phyloP scores from a whole-genome alignment of 2,113 vertebrate genomes.

The Pollachius pollachius region DNA sequence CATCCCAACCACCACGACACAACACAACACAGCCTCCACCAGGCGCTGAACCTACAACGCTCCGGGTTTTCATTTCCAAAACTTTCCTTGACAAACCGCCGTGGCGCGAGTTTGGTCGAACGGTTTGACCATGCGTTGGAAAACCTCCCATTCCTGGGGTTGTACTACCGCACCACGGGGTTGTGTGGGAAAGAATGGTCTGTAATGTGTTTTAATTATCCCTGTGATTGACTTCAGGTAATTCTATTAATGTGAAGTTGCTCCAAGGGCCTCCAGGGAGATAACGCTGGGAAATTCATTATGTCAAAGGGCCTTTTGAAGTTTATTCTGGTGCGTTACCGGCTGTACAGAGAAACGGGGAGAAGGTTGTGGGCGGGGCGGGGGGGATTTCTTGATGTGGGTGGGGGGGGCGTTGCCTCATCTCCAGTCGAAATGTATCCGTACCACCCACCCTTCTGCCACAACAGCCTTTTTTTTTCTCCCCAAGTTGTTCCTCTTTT shows the following conservation, averaged over 20 bases:
- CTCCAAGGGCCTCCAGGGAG: conserved; percentile 51
- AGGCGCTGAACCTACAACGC: conserved; percentile 16
- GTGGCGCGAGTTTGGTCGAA: conserved; percentile 39
- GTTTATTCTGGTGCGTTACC: conserved; percentile 67
- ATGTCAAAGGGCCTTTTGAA: conserved; percentile 68
- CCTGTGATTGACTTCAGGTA: conserved; percentile 63
- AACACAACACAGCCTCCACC: conserved; percentile 14
- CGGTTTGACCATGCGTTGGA: conserved; percentile 45
- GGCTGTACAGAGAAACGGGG: conserved; percentile 36
- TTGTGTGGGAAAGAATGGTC: conserved; percentile 48
- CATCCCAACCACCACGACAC: too few relatives aligned
- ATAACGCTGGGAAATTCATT: conserved; percentile 69
- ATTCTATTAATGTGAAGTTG: conserved; percentile 64
- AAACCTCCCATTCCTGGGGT: conserved; percentile 32
- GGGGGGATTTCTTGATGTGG: conserved; percentile 65
- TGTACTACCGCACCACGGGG: conserved; percentile 12
- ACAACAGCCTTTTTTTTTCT: conserved; percentile 64
- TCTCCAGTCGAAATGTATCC: conserved; percentile 70
- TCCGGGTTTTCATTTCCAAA: conserved; percentile 37
- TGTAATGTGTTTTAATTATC: conserved; percentile 65
- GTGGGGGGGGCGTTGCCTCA: conserved; percentile 66
- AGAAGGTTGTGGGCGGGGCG: conserved; percentile 7
- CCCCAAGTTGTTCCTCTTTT: conserved; percentile 10
- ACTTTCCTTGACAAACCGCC: conserved; percentile 46
- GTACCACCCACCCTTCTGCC: conserved; percentile 69